Evolutionary conservation across 2,113 vertebrate genomes (phyloP).

Genomic region (Alosa alosa): DNA sequence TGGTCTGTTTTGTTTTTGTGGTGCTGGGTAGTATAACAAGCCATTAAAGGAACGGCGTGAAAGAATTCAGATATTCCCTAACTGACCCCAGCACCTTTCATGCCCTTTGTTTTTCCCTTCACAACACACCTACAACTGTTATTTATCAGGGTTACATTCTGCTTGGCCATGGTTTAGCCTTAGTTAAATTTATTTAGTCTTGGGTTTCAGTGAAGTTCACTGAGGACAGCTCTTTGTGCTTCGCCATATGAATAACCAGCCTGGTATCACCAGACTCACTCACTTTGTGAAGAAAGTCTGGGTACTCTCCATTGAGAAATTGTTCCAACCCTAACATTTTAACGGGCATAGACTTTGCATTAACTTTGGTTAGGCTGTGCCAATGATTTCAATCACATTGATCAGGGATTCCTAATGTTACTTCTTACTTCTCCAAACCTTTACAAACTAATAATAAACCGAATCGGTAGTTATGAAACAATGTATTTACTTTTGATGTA

Average conservation of each 20-base stretch:
- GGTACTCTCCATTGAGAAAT: too few relatives aligned
- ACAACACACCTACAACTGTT: constrained; percentile 29
- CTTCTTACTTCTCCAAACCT: too few relatives aligned
- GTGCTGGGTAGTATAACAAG: constrained; percentile 52
- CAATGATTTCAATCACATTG: too few relatives aligned
- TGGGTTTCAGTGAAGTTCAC: not conserved
- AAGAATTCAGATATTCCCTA: constrained; percentile 48
- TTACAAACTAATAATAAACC: too few relatives aligned
- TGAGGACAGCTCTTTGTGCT: not conserved
- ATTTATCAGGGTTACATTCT: constrained; percentile 52
- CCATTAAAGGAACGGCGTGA: constrained; percentile 57
- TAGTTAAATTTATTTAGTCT: constrained; percentile 36
- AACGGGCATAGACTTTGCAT: too few relatives aligned
- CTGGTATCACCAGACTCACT: too few relatives aligned
- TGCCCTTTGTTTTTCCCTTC: constrained; percentile 46
- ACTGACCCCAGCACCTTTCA: constrained; percentile 51
- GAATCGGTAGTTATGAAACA: too few relatives aligned
- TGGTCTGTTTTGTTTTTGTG: constrained; percentile 52
- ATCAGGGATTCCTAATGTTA: too few relatives aligned
- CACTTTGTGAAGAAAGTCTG: too few relatives aligned
- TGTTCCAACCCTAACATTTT: too few relatives aligned
- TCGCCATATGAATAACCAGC: not conserved
- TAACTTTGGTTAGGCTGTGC: too few relatives aligned
- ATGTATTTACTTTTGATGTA: too few relatives aligned
- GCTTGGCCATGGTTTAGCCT: constrained; percentile 36